Base-by-base conservation (phyloP, 2,113 vertebrate genomes). In the Balaeniceps rex region DNA sequence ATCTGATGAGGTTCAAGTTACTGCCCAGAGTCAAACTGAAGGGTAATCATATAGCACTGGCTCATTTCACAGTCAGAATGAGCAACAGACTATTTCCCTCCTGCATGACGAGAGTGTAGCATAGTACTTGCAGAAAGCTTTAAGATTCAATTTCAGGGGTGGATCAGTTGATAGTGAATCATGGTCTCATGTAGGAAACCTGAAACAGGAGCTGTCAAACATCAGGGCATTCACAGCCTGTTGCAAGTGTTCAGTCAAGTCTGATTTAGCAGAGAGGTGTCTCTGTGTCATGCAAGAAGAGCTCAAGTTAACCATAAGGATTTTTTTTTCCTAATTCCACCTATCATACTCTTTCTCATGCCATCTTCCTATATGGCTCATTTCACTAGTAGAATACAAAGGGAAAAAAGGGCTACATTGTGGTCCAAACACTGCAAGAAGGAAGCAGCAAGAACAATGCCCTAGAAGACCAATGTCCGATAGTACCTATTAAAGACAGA, bases 1-100 rank as follows among this genome's bases (percentile, higher is more conserved):
- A 54, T 68, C 87, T 93, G 88, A 90, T 70, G 91, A 93, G 95
- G 87, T 88, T 97, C 95, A 93, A 80, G 96, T 97, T 96, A 97
- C 85, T 93, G 94, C 51, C 69, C 91, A 34, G 87, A 94, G 88
- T 84, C 88, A 90, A 80, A 85, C 34, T 93, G 95, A 97, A 97
- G 94, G 96, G 91, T 95, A 96, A 92, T 95, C 93, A 91, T 57
- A 85, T 82, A 96, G 66, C 93, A 92, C 94, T 81, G 78, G 96
- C 82, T 97, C 94, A 94, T 97, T 96, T 96, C 97, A 95, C 94
- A 96, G 94, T 55, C 93, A 92, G 88, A 97, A 97, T 91, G 83
- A 97, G 64, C 87, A 95, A 91, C 94, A 90, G 89, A 93, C 79
- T 87, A 46, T 78, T 91, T 83, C 74, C 76, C 77, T 83, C 88